Base-by-base conservation (phyloP, 2,113 vertebrate genomes). In the Chunga burmeisteri region DNA sequence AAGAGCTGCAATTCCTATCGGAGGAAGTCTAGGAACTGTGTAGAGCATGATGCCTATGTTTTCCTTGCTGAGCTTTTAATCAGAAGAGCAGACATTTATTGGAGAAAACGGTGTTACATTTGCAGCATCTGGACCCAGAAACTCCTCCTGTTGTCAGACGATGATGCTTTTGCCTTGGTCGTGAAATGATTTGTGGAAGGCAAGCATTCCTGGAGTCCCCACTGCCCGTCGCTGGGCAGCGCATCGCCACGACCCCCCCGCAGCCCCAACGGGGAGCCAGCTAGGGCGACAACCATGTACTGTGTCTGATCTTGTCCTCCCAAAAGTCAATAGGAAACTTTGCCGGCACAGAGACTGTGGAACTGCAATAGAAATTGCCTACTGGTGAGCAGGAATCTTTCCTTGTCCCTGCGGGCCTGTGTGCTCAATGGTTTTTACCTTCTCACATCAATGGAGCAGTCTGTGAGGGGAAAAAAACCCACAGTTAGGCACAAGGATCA, bases 201-300 rank as follows among this genome's bases (percentile, higher is more conserved):
- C 4, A 56, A 47, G 47, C 56, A n/a, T n/a, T 40, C 38, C 50
- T n/a, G 32, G 29, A 56, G 16, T 4, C 20, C 20, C 18, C 2
- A 11, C 26, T 38, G 75, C 16, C 32, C 7, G n/a, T 22, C 1
- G 0, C 25, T 26, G 49, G 7, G 23, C 32, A 62, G 21, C 2
- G 8, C 52, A n/a, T 29, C 2, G 1, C 36, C 2, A 0, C 42
- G 47, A 58, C 18, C 21, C 46, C 10, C 7, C 3, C 5, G 1
- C 10, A 84, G 44, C 5, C 42, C 25, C 1, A 0, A 0, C 13
- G 13, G 22, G 14, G 52, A 86, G 16, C 11, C 82, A 49, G 22
- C 9, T 3, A 8, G 15, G 25, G 44, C 27, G 12, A 30, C 40
- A 73, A 10, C 5, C 38, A 40, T 0, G 1, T 26, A 3, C 21